These are phyloP conservation scores for Catagonus wagneri DNA, from an alignment of 2,113 vertebrate genomes.

Conservation along the genomic window DNA sequence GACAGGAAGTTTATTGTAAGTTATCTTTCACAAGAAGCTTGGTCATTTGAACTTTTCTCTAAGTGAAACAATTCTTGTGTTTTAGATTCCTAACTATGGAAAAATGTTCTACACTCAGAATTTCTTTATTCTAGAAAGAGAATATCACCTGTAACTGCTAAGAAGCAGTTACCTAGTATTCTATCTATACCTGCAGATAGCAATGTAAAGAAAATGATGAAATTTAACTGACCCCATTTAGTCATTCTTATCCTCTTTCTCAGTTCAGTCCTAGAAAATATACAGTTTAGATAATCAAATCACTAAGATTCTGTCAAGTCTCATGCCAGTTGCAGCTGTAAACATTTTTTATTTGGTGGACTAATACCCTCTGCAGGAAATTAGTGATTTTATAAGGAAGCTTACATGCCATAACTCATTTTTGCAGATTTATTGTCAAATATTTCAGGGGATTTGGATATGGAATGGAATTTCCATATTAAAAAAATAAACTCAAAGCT, in stretches of 20 bases:
- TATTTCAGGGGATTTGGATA: constrained; percentile 10
- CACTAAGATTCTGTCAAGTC: background rate
- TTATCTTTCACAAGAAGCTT: background rate
- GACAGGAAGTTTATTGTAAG: background rate
- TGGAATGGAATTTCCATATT: constrained; percentile 7
- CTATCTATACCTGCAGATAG: background rate
- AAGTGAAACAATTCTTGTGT: background rate
- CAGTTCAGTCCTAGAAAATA: background rate
- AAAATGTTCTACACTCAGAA: background rate
- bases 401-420: background rate
- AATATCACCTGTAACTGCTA: constrained; percentile 30
- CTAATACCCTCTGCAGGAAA: background rate
- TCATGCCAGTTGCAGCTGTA: background rate
- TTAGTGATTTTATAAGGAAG: constrained; percentile 10
- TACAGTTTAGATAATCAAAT: background rate
- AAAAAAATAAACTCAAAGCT: constrained; percentile 32
- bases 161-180: constrained; percentile 37
- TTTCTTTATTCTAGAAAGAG: background rate
- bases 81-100: background rate
- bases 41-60: background rate
- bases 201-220: background rate
- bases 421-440: constrained; percentile 32
- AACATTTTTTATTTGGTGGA: constrained; percentile 17
- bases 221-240: background rate
- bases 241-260: background rate